Percentiles rank a stretch among this genome's conserved stretches.
These are phyloP conservation scores for Tenebrio molitor DNA, from an alignment of 1,140 invertebrate genomes.

Conservation along the genomic window DNA sequence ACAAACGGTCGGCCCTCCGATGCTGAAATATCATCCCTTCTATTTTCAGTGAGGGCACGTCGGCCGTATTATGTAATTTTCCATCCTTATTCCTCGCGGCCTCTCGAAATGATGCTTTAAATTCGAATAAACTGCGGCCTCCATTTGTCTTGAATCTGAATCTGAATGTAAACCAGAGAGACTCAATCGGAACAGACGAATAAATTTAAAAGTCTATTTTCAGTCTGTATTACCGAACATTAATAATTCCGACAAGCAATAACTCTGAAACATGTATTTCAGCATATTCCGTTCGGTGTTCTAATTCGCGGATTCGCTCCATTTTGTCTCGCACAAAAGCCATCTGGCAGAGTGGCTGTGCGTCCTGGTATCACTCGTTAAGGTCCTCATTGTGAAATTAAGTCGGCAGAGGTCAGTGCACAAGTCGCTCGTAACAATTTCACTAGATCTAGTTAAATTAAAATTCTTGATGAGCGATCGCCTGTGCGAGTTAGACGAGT, in stretches of 20 bases:
- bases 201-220: constrained; percentile 62
- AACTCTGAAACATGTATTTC: constrained; percentile 59
- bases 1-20: neutral
- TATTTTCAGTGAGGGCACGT: constrained; percentile 28
- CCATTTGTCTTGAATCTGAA: constrained; percentile 52
- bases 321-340: constrained; percentile 49
- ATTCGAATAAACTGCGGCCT: constrained; percentile 34
- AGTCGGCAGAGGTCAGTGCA: neutral
- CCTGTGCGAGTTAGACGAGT: neutral
- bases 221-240: constrained; percentile 59
- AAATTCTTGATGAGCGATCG: too few relatives aligned
- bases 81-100: constrained; percentile 8
- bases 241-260: constrained; percentile 61
- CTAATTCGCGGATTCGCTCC: constrained; percentile 49
- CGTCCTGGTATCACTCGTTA: constrained; percentile 35
- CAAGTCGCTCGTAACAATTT: too few relatives aligned
- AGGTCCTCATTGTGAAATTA: constrained; percentile 20
- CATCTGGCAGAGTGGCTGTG: constrained; percentile 49
- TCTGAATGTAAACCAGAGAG: constrained; percentile 56
- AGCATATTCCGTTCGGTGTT: constrained; percentile 55
- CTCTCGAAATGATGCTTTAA: constrained; percentile 40
- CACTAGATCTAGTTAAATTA: too few relatives aligned
- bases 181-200: constrained; percentile 54
- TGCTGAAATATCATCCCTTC: neutral
- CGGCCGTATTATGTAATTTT: constrained; percentile 26